Evolutionary conservation across 2,797 vertebrate species (phyloP), one percentile per base, ranked within the genome.

Genomic region (Bufotes viridis): DNA sequence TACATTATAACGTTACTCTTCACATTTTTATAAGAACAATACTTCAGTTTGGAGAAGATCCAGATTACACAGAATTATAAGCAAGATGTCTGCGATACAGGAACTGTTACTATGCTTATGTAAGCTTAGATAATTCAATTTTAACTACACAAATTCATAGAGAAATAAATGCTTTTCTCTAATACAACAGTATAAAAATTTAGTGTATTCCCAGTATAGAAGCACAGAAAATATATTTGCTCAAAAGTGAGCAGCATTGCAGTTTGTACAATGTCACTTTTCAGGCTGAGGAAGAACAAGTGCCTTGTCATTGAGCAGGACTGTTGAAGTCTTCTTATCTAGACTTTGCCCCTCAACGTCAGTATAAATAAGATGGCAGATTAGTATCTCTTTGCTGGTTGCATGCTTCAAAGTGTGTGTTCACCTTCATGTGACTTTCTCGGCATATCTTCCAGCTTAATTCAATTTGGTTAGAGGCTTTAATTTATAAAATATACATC

Each of bases 361-460:
- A 75, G 51, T 55, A 24, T 78, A 78, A 78, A 78, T n/a, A 53
- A 76, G 51, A 76, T 11, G 22, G 22, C 15, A 55, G 74, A 78
- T 78, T 24, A 51, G 22, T 53, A 75, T 75, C 72, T 75, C 34
- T n/a, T 6, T 75, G 49, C 72, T n/a, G 42, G 42, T 22, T 75
- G 10, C 49, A n/a, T n/a, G 42, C 72, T 53, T 75, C 42, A 75
- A 75, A 75, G 72, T 75, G 42, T 51, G 42, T 75, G 42, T 78
- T 78, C 49, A 53, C 74, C 51, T 78, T 78, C 74, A 53, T 22
- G 51, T 78, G 74, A 55, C 74, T 78, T 78, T 78, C 74, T 78
- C 8, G 1, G 22, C 18, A 15, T 51, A 49, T 76, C 20, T 22
- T n/a, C 11, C 10, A 76, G 24, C 49, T 53, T 12, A 55, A 78